Percentiles rank a stretch among this genome's conserved stretches.
phyloP scores from a whole-genome alignment of 2,888 invertebrate species.

The Chloromyia formosa region DNA sequence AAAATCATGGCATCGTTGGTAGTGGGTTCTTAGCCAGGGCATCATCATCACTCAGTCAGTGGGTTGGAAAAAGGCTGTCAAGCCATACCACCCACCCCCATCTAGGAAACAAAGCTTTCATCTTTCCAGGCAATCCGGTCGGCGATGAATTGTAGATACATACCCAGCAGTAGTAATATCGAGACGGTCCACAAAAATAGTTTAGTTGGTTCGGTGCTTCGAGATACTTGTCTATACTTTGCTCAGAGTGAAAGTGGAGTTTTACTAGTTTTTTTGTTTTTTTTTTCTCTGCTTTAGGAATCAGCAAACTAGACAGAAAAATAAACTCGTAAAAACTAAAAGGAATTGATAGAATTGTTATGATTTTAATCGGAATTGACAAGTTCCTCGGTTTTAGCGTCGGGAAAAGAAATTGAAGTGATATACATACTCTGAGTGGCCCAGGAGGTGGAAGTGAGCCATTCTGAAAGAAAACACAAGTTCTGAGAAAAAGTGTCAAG shows the following conservation, averaged over 20 bases:
- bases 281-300: background rate
- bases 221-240: background rate
- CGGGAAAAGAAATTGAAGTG: constrained; percentile 2
- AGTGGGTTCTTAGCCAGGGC: too few relatives aligned
- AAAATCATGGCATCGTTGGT: too few relatives aligned
- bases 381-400: background rate
- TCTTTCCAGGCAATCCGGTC: background rate
- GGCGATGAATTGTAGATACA: background rate
- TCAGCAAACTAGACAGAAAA: background rate
- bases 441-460: background rate
- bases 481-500: too few relatives aligned
- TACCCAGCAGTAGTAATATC: background rate
- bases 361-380: background rate
- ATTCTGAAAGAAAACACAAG: background rate
- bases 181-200: constrained; percentile 4
- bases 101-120: background rate
- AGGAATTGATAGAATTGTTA: background rate
- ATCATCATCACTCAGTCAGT: too few relatives aligned
- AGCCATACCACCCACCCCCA: background rate
- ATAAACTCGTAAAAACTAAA: background rate
- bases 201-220: constrained; percentile 1
- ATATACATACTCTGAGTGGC: background rate
- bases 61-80: too few relatives aligned
- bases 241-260: background rate
- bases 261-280: background rate